Evolutionary conservation across 2,888 invertebrate genomes (phyloP), one percentile per base, ranked within the genome.

Genomic region (Parascotia fuliginaria): DNA sequence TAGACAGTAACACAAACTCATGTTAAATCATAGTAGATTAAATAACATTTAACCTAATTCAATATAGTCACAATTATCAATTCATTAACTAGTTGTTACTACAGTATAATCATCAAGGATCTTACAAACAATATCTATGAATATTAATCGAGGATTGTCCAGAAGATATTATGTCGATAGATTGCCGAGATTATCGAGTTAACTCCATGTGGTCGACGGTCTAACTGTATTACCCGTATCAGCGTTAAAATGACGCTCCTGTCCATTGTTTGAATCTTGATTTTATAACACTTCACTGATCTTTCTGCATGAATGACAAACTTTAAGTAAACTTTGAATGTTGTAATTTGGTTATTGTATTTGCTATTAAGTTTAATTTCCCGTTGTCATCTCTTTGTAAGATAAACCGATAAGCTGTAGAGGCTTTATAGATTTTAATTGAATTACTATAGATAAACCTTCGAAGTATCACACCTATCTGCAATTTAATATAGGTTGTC

Each of bases 141-240:
- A 70, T 73, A 68, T 68, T 72, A 65, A 73, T 67, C 41, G 15
- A 13, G 38, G 42, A 51, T 51, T 60, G 56, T 59, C 53, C 60
- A 63, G 55, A 60, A 70, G 63, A 68, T 75, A 74, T 73, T 73
- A 70, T 53, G 60, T 50, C 59, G 64, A 70, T 67, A 75, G 79
- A 79, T 77, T 79, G 74, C 65, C 53, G 22, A 58, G 61, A 54
- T 77, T 66, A 78, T 77, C 60, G 65, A 75, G 64, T 79, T 79
- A 74, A 60, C 60, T 60, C 49, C 47, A 60, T 52, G 57, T 69
- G 68, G 55, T 65, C 69, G 51, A 43, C 63, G 42, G 24, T 49
- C 43, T 67, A 75, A 73, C 51, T 28, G 41, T 36, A 45, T 73
- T 73, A 73, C 14, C 12, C 2, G 37, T 16, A 14, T 19, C 3